Base-by-base conservation (phyloP, 1,140 invertebrate genomes). In the Dreissena polymorpha region DNA sequence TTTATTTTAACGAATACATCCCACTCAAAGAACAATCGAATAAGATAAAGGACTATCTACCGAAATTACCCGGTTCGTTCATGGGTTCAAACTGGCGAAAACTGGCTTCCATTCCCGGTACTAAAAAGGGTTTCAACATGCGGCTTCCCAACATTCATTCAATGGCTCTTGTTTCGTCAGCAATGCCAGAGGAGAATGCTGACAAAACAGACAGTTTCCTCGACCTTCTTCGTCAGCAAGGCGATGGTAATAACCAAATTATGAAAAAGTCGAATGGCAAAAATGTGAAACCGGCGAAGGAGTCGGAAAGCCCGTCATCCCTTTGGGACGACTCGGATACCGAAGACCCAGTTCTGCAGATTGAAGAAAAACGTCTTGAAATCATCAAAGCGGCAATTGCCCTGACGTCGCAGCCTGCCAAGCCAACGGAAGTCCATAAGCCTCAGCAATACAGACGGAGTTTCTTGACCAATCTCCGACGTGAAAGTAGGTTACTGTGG, bases 1-100 rank as follows among this genome's bases (percentile, higher is more conserved):
- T 81, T 21, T 81, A 81, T 65, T 72, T 72, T 39, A 81, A 81
- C 55, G 78, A 81, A 67, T 72, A 71, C 65, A 51, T 81, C 63
- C 78, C 78, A 18, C 55, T 81, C 6, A 81, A 60, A 50, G 78
- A 81, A 51, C 50, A 81, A 81, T 50, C 60, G 13, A 64, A 72
- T 72, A 50, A 57, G 0, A 81, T 81, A 12, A 50, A 51, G 29
- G 53, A 64, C 16, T 5, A 10, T 14, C 53, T 81, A 10, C 78
- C 78, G 13, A 55, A 72, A 21, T 72, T 81, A 27, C 3, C 51
- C 10, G 25, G 65, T 69, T 14, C 8, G 12, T 67, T 67, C 16
- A 25, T n/a, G 57, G 49, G 29, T 55, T 65, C 76, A 21, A 79
- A n/a, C 23, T 27, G 60, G 23, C 53, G 49, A 25, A 79, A 79